A percentile compares a stretch with the other conserved stretches of the same genome.
Evolutionary conservation across 2,797 vertebrate genomes (phyloP).

Genomic region (Lagodon rhomboides): DNA sequence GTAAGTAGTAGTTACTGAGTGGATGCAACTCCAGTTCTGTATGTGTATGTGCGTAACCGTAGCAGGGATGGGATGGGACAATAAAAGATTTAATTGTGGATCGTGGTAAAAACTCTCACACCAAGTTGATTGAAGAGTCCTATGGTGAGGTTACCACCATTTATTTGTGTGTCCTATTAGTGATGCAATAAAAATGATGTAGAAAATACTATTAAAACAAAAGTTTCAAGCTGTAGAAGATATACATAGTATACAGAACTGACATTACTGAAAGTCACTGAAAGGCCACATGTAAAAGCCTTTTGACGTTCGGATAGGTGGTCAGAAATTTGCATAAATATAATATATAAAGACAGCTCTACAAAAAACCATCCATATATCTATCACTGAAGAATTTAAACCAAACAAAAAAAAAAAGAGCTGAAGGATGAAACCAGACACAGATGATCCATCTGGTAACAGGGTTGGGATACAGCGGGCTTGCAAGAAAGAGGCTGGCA

Average conservation of each 20-base stretch:
- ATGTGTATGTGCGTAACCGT: too few relatives aligned
- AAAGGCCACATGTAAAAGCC: background rate
- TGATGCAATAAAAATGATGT: too few relatives aligned
- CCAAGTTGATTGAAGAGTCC: too few relatives aligned
- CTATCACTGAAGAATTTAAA: constrained; percentile 18
- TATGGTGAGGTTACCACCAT: too few relatives aligned
- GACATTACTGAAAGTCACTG: background rate
- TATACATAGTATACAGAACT: background rate
- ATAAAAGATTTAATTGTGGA: too few relatives aligned
- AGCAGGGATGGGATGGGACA: too few relatives aligned
- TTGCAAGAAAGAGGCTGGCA: constrained; percentile 59
- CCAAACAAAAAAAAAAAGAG: constrained; percentile 28
- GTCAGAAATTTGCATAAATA: background rate
- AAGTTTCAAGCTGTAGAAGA: background rate
- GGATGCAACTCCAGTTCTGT: too few relatives aligned
- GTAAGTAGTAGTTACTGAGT: too few relatives aligned
- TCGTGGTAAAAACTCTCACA: too few relatives aligned
- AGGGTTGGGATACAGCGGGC: constrained; percentile 22
- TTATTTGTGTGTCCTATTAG: too few relatives aligned
- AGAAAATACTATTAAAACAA: background rate
- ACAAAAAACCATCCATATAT: background rate
- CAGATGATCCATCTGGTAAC: constrained; percentile 49
- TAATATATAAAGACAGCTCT: background rate
- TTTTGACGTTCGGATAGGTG: background rate
- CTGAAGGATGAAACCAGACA: constrained; percentile 39